Percentiles rank a stretch among this genome's conserved stretches.
Evolutionary conservation across 1,140 invertebrate genomes (phyloP).

Genomic region (Chrysopa pallens): DNA sequence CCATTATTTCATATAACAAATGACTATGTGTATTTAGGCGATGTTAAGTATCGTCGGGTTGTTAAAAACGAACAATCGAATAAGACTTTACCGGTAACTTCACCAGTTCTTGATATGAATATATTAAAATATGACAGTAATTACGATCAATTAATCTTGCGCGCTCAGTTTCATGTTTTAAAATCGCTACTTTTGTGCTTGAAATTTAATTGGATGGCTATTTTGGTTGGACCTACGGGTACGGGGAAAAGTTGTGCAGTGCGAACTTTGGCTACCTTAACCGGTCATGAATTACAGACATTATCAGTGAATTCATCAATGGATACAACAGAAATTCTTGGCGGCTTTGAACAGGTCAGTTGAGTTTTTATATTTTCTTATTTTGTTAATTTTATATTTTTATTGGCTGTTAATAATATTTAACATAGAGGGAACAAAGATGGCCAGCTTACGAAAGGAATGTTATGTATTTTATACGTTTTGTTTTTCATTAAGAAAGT

Average conservation of each 20-base stretch:
- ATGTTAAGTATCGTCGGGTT: conserved; percentile 18
- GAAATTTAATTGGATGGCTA: conserved; percentile 81
- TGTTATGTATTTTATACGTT: no score
- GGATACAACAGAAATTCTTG: conserved; percentile 88
- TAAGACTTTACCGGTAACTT: conserved; percentile 7
- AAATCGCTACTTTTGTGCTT: conserved; percentile 66
- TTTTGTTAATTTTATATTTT: no score
- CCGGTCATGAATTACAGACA: conserved; percentile 52
- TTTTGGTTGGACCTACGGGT: conserved; percentile 60
- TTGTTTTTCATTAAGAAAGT: no score
- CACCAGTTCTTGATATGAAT: conserved; percentile 18
- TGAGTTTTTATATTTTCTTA: background rate
- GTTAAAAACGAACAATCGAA: conserved; percentile 10
- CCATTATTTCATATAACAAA: conserved; percentile 30
- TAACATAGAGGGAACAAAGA: no score
- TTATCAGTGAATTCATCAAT: conserved; percentile 82
- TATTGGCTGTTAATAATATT: no score
- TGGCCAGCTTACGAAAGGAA: no score
- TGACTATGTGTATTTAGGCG: conserved; percentile 34
- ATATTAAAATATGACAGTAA: conserved; percentile 19
- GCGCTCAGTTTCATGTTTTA: conserved; percentile 43
- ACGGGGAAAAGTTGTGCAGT: conserved; percentile 73
- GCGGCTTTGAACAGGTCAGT: conserved; percentile 88
- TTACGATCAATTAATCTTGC: conserved; percentile 37
- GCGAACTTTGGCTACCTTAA: conserved; percentile 53